Base-by-base conservation (phyloP, 2,888 invertebrate genomes). In the Trachelus iudaicus region DNA sequence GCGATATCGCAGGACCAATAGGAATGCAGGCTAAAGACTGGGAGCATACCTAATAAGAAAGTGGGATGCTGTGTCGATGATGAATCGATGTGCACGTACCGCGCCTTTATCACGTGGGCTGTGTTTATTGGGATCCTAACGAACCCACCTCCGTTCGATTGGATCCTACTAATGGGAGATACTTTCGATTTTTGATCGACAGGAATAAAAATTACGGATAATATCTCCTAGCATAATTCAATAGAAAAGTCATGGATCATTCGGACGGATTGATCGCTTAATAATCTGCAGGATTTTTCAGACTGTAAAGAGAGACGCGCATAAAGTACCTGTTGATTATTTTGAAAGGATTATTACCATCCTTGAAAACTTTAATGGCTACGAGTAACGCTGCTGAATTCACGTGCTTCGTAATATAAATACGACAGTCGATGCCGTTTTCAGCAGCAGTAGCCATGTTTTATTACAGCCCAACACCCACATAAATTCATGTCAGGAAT, bases 21-120 rank as follows among this genome's bases (percentile, higher is more conserved):
- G 9, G 23, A 23, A 56, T 56, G 56, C 56, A 56, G 56, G 56
- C 56, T 56, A 56, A 56, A 56, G 56, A 56, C 56, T 56, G 56
- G 56, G 23, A 56, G 56, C 56, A 56, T 56, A 56, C 56, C 9
- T 56, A 23, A 56, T 23, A 56, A 56, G 56, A 56, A 71, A 33
- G 71, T 33, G 34, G 71, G 71, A 71, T 71, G 71, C 71, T 34
- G 71, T 33, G 34, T 9, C 71, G 71, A 34, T 71, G 71, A 71
- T 71, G 71, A 23, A 71, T 71, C 13, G 71, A 31, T 71, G 31
- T 71, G 34, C 71, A 34, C 31, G 71, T 15, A 31, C 34, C 71
- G 71, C 31, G 71, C 71, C 71, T 71, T 71, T 31, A 31, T 71
- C 71, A 34, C 71, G 71, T 71, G 34, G 71, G 71, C 3, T 56